phyloP scores from a whole-genome alignment of 2,888 invertebrate species.

The Phengaris alcon region DNA sequence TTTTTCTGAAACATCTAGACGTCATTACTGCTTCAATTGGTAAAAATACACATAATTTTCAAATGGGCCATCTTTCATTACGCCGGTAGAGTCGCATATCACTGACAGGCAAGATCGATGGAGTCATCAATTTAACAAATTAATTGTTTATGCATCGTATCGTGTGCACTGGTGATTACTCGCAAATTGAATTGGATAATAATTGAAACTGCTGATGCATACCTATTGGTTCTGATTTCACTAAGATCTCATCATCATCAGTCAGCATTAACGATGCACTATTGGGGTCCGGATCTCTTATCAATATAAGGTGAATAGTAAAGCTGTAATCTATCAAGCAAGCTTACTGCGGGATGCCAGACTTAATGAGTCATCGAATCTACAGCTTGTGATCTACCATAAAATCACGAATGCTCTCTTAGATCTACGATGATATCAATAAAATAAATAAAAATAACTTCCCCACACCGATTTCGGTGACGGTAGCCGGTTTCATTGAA shows the following conservation, averaged over 20 bases:
- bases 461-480: too few species aligned
- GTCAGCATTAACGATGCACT: background rate
- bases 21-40: background rate
- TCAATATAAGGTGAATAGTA: background rate
- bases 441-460: too few species aligned
- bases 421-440: too few species aligned
- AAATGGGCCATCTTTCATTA: constrained; percentile 1
- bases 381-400: background rate
- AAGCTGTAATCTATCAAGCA: background rate
- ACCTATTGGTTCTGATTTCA: constrained; percentile 14
- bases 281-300: background rate
- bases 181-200: constrained; percentile 25
- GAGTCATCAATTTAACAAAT: constrained; percentile 25
- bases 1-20: background rate
- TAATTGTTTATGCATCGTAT: constrained; percentile 27
- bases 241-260: constrained; percentile 12
- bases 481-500: too few species aligned
- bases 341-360: background rate
- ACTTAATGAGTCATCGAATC: background rate
- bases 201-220: constrained; percentile 22
- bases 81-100: background rate
- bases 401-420: background rate
- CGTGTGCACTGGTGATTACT: constrained; percentile 16
- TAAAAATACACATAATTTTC: background rate
- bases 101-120: constrained; percentile 21